Evolutionary conservation across 92 coral and sea anemone species (phyloP), one percentile per base, ranked within the genome.

Genomic region (Phymanthus crucifer): DNA sequence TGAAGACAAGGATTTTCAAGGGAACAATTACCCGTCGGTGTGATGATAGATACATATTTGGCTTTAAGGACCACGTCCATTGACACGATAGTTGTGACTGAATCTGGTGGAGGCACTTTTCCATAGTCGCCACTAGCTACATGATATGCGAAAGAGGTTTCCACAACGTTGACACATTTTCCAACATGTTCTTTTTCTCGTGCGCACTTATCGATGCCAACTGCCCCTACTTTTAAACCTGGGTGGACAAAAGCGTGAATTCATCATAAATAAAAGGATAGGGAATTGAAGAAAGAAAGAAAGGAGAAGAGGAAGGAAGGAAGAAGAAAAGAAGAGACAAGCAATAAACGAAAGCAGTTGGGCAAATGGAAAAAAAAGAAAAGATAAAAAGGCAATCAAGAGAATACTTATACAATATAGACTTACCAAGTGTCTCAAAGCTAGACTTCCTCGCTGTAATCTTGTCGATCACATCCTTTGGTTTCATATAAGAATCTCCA

Each of bases 51-150:
- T 18, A 65, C 80, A 78, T 95, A 90, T 3, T 46, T 78, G 54
- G 78, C 97, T 46, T 52, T 79, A 65, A 95, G 87, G 0, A 68
- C 74, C 52, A 89, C 92, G 78, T 88, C 88, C 72, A 95, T 91
- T 8, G 93, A 91, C 45, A 93, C 98, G n/a, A 95, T 74, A 13
- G 95, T 84, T 21, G 91, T 78, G 3, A 91, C 83, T 52, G 78
- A 71, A 0, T 10, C 67, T n/a, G 93, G 93, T 7, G 97, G 89
- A 18, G 94, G 93, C 3, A 88, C 84, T 75, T 90, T 85, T 35
- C 98, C 98, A 71, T 86, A 88, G 76, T 95, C 89, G 32, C 98
- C 97, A 80, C 97, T 95, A 17, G 91, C 98, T 26, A 95, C 94
- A 7, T 88, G 82, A 83, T 86, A 95, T 19, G 90, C 86, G 34